phyloP scores from a whole-genome alignment of 2,797 vertebrate genomes.

The Hirundo rustica region DNA sequence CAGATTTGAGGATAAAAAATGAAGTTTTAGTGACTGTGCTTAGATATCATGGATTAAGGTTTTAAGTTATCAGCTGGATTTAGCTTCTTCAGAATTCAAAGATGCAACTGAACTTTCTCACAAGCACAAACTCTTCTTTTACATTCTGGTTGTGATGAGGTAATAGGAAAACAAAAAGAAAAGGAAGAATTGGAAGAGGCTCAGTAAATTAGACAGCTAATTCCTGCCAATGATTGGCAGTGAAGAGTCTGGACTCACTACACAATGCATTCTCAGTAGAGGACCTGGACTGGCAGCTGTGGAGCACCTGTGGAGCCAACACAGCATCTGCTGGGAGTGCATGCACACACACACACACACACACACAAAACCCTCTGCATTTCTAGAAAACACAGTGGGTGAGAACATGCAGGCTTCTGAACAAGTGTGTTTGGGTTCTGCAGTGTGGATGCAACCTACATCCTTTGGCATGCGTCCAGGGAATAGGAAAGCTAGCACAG shows the following conservation, averaged over 20 bases:
- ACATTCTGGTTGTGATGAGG: not conserved
- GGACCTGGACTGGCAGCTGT: not conserved
- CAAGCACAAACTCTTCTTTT: not conserved
- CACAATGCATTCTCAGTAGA: not conserved
- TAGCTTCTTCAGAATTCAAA: not conserved
- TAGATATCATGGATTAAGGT: not conserved
- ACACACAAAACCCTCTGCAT: fast-evolving
- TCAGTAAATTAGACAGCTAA: not conserved
- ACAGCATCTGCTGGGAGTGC: not conserved
- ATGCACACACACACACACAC: not conserved
- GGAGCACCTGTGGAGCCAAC: fast-evolving
- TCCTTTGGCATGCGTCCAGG: not conserved
- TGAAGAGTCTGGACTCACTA: not conserved
- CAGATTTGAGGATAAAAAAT: not conserved
- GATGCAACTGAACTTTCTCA: not conserved
- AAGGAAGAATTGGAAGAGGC: not conserved
- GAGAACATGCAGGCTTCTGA: not conserved
- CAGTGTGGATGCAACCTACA: not conserved
- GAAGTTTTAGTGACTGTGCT: not conserved
- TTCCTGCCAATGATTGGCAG: not conserved
- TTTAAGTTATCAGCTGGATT: not conserved
- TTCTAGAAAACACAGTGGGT: not conserved
- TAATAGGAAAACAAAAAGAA: not conserved
- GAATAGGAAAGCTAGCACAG: not conserved
- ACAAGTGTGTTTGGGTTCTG: not conserved